Evolutionary conservation across 2,113 vertebrate genomes (phyloP), one percentile per base, ranked within the genome.

Genomic region (Elgaria multicarinata): DNA sequence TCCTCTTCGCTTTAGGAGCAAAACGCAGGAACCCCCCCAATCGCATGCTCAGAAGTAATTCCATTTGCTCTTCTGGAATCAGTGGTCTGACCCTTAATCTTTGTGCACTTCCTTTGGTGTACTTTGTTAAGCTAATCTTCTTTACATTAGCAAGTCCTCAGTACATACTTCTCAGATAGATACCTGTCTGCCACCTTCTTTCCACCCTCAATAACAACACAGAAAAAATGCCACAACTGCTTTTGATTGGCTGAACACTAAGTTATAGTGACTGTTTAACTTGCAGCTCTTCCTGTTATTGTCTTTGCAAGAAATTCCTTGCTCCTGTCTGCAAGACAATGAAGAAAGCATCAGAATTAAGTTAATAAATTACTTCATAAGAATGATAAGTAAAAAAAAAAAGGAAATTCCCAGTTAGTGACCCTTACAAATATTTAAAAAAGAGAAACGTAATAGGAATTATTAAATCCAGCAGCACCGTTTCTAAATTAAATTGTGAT

Each of bases 321-420:
- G 88, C 6, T 67, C 84, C 67, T 85, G 8, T 53, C 55, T 90
- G 75, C 46, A 71, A 89, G 81, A 81, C 87, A 88, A 89, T 89
- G 44, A 86, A 72, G 79, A 86, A 91, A 62, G 50, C 71, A 87
- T 75, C 79, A 90, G 46, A 93, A 28, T 69, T 67, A n/a, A 28
- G 79, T 91, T 93, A 91, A 92, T 0, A 0, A 86, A 46, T 89
- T 91, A 77, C 86, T 88, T 86, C 50, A 69, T 4, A 50, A 88
- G 75, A 91, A 74, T 92, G 89, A 46, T 55, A 83, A 69, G 39
- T 42, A 77, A 88, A 69, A 88, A n/a, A n/a, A 77, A 88, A 69
- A 90, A 10, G n/a, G 24, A 6, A 6, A 36, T 83, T 72, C 46
- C 50, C 87, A 67, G 28, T 50, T 3, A 90, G 58, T 83, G 20